Evolutionary conservation across 2,888 invertebrate species (phyloP).

Genomic region (Brachyptera putata): DNA sequence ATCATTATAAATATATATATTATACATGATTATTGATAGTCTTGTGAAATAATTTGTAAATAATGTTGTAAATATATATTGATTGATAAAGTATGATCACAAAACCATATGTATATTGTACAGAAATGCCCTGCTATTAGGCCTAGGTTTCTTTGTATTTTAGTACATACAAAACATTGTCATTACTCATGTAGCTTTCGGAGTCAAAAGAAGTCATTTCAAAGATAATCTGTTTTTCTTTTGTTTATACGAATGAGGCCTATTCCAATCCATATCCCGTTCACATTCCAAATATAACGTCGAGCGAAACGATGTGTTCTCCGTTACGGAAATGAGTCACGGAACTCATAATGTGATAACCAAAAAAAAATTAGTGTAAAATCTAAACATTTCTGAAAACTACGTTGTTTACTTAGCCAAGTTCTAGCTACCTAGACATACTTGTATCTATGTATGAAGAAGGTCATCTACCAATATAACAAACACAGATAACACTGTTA

Average conservation of each 20-base stretch:
- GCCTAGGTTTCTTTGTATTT: slow-evolving; percentile 34
- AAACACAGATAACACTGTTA: too few species aligned
- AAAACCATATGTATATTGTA: slow-evolving; percentile 33
- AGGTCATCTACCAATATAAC: too few species aligned
- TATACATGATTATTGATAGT: slow-evolving; percentile 30
- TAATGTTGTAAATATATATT: slow-evolving; percentile 33
- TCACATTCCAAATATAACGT: too few species aligned
- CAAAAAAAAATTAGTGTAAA: too few species aligned
- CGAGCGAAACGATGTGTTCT: too few species aligned
- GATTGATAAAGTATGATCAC: slow-evolving; percentile 28
- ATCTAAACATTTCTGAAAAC: too few species aligned
- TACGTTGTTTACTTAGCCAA: too few species aligned
- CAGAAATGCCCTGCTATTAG: slow-evolving; percentile 33
- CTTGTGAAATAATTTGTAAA: slow-evolving; percentile 33
- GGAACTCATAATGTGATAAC: too few species aligned
- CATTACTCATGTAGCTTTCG: slow-evolving; percentile 34
- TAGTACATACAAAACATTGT: slow-evolving; percentile 34
- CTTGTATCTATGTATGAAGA: too few species aligned
- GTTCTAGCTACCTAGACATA: too few species aligned
- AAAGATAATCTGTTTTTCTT: slow-evolving; percentile 19
- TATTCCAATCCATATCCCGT: not conserved
- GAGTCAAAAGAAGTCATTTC: slow-evolving; percentile 33
- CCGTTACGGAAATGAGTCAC: too few species aligned
- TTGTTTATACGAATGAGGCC: not conserved
- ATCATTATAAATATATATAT: slow-evolving; percentile 31